phyloP scores from a whole-genome alignment of 2,888 invertebrate genomes.

The Scaptomyza tumidula region DNA sequence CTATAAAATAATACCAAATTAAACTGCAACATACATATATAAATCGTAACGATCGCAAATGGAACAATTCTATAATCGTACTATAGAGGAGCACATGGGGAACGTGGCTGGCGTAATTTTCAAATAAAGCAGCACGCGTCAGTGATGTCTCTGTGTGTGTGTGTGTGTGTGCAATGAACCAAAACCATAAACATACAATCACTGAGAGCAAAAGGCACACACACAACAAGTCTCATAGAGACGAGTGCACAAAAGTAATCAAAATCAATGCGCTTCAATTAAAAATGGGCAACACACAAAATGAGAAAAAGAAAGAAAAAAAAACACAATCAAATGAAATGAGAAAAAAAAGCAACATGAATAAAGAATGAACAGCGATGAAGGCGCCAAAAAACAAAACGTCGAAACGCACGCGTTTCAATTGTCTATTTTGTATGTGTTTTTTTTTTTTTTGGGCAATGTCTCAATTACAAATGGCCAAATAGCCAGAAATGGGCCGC shows the following conservation, averaged over 20 bases:
- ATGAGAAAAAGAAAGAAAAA: conserved; percentile 7
- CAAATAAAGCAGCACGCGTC: conserved; percentile 56
- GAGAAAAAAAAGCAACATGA: conserved; percentile 16
- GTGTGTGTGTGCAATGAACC: conserved; percentile 47
- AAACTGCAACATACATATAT: background rate
- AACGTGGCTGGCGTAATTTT: conserved; percentile 39
- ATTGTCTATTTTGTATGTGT: conserved; percentile 19
- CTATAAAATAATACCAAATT: background rate
- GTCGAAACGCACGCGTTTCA: conserved; percentile 23
- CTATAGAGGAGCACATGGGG: background rate
- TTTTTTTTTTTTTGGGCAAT: conserved; percentile 37
- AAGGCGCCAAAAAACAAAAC: conserved; percentile 58
- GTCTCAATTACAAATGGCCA: conserved; percentile 57
- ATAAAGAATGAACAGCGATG: conserved; percentile 36
- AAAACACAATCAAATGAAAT: background rate
- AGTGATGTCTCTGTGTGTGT: conserved; percentile 7
- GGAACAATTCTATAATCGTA: background rate
- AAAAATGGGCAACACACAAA: conserved; percentile 43
- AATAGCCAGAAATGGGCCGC: conserved; percentile 31
- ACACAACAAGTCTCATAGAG: conserved; percentile 26
- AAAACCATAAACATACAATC: conserved; percentile 21
- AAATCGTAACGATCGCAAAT: background rate
- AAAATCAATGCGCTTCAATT: conserved; percentile 75
- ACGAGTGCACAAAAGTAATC: conserved; percentile 56
- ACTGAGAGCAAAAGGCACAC: conserved; percentile 1